Evolutionary conservation across 2,888 invertebrate species (phyloP), one percentile per base, ranked within the genome.

Genomic region (Pherbina coryleti): DNA sequence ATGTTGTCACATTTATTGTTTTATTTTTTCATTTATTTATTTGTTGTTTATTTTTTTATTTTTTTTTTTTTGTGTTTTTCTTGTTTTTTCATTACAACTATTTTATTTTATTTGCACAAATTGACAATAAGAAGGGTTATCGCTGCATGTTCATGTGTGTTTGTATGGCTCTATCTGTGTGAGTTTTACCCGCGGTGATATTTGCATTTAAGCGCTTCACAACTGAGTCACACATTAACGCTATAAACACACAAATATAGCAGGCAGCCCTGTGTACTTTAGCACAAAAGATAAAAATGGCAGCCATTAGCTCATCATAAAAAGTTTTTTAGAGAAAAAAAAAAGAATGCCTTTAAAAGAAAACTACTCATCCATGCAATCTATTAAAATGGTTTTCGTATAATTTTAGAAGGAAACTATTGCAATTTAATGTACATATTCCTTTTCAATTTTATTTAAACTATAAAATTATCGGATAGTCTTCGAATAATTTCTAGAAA

Each of bases 51-150:
- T 19, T 67, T 3, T 67, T 4, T 11, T 49, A 22, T 9, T 60
- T 37, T 22, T 57, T 19, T 19, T 25, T 8, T 71, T 69, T 55
- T 71, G 55, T 55, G 51, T 17, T 53, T 72, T 60, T 60, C 19
- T 60, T 72, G 22, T 57, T 60, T n/a, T 72, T n/a, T 37, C 34
- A 37, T 66, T 37, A 17, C 44, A n/a, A 37, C 11, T 37, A 19
- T 60, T 60, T 57, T 57, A 37, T 72, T 72, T 72, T 51, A 72
- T 72, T 72, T 72, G 70, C 34, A 17, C 17, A 55, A 70, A 70
- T 70, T 70, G 70, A n/a, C 55, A 55, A 55, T 28, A 53, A 19
- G 55, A 70, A 70, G 70, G 70, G 70, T 70, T 70, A 55, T 25
- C 64, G 28, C 34, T 60, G 25, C 25, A 28, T 64, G 31, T 31